A percentile compares a stretch with the other conserved stretches of the same genome.
phyloP scores from a whole-genome alignment of 2,113 vertebrate species.

The Glaucidium brasilianum region DNA sequence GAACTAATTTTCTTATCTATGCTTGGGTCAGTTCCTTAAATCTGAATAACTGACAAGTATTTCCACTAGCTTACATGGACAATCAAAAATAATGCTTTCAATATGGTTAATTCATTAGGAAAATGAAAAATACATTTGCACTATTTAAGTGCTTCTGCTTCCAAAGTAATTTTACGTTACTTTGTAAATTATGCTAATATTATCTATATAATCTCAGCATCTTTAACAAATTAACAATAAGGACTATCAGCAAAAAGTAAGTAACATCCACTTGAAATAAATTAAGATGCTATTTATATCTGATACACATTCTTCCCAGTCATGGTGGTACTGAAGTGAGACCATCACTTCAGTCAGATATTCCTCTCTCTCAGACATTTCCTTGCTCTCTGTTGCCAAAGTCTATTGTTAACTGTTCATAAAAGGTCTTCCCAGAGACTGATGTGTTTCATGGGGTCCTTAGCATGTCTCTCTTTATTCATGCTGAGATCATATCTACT shows the following conservation, averaged over 20 bases:
- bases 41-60: background rate
- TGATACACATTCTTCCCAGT: background rate
- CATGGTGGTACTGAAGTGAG: slow-evolving; percentile 6
- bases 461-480: background rate
- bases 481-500: slow-evolving; percentile 24
- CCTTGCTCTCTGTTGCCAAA: slow-evolving; percentile 4
- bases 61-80: background rate
- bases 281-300: slow-evolving; percentile 29
- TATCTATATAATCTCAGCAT: background rate
- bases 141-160: background rate
- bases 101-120: background rate
- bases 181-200: background rate
- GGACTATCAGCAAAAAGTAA: background rate
- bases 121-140: background rate
- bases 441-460: background rate
- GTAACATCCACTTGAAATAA: slow-evolving; percentile 5
- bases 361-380: background rate
- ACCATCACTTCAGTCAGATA: slow-evolving; percentile 25
- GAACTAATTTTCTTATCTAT: slow-evolving; percentile 27
- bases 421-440: slow-evolving; percentile 4
- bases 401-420: slow-evolving; percentile 23
- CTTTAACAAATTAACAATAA: slow-evolving; percentile 24
- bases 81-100: slow-evolving; percentile 6
- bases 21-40: background rate
- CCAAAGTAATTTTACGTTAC: background rate